A percentile compares a stretch with the other conserved stretches of the same genome.
Evolutionary conservation across 2,888 invertebrate genomes (phyloP).

Genomic region (Callimorpha dominula): DNA sequence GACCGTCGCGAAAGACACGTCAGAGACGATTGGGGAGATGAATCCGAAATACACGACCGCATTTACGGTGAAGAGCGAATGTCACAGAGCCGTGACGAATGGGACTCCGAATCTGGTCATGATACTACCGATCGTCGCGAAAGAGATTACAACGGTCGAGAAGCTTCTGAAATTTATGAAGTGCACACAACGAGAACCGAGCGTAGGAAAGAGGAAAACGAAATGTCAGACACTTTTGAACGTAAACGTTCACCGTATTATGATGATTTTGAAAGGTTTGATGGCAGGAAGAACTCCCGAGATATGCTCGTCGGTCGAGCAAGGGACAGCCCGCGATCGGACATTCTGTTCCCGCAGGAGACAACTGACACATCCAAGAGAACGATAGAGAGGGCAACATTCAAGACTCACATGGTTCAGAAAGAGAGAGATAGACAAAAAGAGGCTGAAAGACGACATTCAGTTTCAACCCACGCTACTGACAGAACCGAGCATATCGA

Average conservation of each 20-base stretch:
- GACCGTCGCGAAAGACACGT: slow-evolving; percentile 73
- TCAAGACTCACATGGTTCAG: slow-evolving; percentile 91
- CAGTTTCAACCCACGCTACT: slow-evolving; percentile 91
- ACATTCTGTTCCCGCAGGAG: slow-evolving; percentile 70
- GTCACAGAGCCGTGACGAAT: slow-evolving; percentile 76
- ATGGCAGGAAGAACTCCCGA: slow-evolving; percentile 82
- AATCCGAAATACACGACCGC: slow-evolving; percentile 64
- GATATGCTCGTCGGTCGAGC: slow-evolving; percentile 83
- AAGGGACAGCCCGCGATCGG: slow-evolving; percentile 81
- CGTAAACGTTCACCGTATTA: slow-evolving; percentile 77
- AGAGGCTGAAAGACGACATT: slow-evolving; percentile 91
- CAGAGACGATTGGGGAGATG: slow-evolving; percentile 80
- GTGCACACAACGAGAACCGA: slow-evolving; percentile 75
- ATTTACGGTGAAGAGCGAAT: slow-evolving; percentile 73
- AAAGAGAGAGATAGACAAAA: slow-evolving; percentile 87
- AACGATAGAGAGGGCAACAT: slow-evolving; percentile 87
- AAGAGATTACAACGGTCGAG: slow-evolving; percentile 77
- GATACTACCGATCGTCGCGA: slow-evolving; percentile 71
- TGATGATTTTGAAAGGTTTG: slow-evolving; percentile 81
- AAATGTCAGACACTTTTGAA: slow-evolving; percentile 71
- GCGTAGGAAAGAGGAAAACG: slow-evolving; percentile 74
- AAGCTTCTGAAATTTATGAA: slow-evolving; percentile 82
- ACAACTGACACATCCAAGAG: slow-evolving; percentile 71
- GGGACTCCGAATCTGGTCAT: slow-evolving; percentile 81
- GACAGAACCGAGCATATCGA: slow-evolving; percentile 88